Percentiles rank a stretch among this genome's conserved stretches.
Conservation (phyloP, 2,113 vertebrate genomes). For the Callorhinus ursinus region DNA sequence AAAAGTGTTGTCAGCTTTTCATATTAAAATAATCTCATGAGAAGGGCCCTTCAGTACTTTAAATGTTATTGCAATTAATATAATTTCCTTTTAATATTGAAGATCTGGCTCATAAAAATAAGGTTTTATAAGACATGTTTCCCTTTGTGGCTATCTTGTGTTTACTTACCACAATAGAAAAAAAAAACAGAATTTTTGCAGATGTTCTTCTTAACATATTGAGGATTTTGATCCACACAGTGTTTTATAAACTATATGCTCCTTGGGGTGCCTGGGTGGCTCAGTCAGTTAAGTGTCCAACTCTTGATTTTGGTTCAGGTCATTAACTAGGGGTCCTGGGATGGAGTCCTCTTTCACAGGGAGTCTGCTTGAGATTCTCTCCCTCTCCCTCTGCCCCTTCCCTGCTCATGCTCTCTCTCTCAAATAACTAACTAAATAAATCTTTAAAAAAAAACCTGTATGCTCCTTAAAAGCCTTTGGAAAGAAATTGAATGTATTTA, state of each 20-base stretch:
- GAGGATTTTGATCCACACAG: not conserved
- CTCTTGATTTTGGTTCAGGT: not conserved
- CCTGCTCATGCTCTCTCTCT: not conserved
- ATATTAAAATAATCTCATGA: conserved; percentile 37
- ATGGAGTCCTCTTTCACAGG: not conserved
- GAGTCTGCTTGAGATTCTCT: not conserved
- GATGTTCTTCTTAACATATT: not conserved
- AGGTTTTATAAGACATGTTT: not conserved
- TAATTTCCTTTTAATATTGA: conserved; percentile 44
- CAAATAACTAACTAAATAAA: not conserved
- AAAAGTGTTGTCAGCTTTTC: conserved; percentile 65
- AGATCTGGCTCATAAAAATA: conserved; percentile 33
- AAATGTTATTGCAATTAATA: not conserved
- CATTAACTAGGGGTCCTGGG: not conserved
- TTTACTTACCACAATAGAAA: not conserved
- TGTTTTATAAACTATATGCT: not conserved
- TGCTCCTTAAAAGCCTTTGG: not conserved
- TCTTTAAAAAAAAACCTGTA: not conserved
- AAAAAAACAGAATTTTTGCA: conserved; percentile 55
- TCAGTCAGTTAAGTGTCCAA: not conserved
- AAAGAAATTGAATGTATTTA: conserved; percentile 8
- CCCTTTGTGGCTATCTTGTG: not conserved
- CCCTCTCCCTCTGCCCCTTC: not conserved
- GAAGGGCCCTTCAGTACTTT: not conserved
- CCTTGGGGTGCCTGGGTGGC: not conserved